Percentiles rank a stretch among this genome's conserved stretches.
These are phyloP conservation scores for Cephus sareptanus DNA, from an alignment of 2,888 invertebrate species.

Conservation along the genomic window DNA sequence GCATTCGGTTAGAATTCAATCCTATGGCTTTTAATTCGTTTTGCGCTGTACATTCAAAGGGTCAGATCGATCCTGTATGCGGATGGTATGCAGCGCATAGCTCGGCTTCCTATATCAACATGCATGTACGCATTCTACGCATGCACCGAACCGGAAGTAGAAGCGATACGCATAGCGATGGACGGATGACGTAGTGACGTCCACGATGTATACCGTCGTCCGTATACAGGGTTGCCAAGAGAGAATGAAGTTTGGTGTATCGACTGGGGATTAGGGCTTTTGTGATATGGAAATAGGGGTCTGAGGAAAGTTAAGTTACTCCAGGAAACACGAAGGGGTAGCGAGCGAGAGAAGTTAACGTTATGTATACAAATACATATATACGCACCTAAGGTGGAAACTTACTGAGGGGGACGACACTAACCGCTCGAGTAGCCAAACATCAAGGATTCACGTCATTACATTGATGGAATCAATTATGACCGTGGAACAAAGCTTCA, in stretches of 20 bases:
- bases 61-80: constrained; percentile 38
- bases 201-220: background rate
- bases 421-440: background rate
- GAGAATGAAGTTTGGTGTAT: background rate
- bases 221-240: background rate
- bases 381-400: background rate
- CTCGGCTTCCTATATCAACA: constrained; percentile 34
- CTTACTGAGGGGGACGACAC: background rate
- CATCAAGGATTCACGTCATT: constrained; percentile 36
- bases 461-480: constrained; percentile 55
- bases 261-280: background rate
- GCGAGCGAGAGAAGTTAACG: background rate
- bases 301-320: background rate
- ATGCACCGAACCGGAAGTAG: constrained; percentile 48
- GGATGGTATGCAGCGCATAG: constrained; percentile 30
- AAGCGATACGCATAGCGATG: constrained; percentile 29
- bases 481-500: constrained; percentile 50
- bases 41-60: background rate
- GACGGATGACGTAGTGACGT: background rate
- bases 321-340: background rate
- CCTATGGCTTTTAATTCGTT: background rate
- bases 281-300: background rate
- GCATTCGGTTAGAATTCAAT: background rate
- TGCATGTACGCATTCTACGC: constrained; percentile 49
- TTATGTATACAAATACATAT: background rate